Evolutionary conservation across 2,888 invertebrate genomes (phyloP), one percentile per base, ranked within the genome.

Genomic region (Thera britannica): DNA sequence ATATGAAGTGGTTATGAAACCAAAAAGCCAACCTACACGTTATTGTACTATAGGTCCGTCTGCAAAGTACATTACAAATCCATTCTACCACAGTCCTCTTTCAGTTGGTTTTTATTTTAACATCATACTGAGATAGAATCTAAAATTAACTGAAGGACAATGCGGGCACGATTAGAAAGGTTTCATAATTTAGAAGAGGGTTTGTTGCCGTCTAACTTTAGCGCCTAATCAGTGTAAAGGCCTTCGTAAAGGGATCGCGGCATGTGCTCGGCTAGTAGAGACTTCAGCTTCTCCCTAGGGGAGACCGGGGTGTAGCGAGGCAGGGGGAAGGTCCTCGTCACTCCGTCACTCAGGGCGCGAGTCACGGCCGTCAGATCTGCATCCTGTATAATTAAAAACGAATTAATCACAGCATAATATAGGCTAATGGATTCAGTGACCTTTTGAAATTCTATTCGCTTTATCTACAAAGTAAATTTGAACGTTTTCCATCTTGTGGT

Each of bases 221-320:
- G 75, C 69, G 57, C 63, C 87, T 92, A 94, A 80, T 94, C 93
- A 51, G 80, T 72, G 86, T 97, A 97, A 67, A 97, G 89, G 72
- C 96, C 95, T 83, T 97, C 97, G 87, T 97, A 98, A 75, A 98
- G 94, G 23, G 97, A 96, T 76, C 96, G 95, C 2, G 97, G 96
- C 84, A 97, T 94, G 87, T 98, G 97, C 80, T 97, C 97, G 70
- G 97, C 97, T 70, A 97, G 92, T 76, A 97, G 93, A 60, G 97
- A 96, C 93, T 97, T 97, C 60, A 97, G 89, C 83, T 97, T 97
- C 89, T 97, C 97, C 59, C 95, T 93, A 57, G 96, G 95, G 1
- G 97, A 96, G 55, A 98, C 97, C 1, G 97, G 97, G 2, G 97
- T 97, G 92, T 98, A 98, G 89, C 97, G 96, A 35, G 96, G 94